A percentile compares a stretch with the other conserved stretches of the same genome.
These are phyloP conservation scores for Clavelina lepadiformis DNA, from an alignment of 23 tunicate species.

Conservation along the genomic window DNA sequence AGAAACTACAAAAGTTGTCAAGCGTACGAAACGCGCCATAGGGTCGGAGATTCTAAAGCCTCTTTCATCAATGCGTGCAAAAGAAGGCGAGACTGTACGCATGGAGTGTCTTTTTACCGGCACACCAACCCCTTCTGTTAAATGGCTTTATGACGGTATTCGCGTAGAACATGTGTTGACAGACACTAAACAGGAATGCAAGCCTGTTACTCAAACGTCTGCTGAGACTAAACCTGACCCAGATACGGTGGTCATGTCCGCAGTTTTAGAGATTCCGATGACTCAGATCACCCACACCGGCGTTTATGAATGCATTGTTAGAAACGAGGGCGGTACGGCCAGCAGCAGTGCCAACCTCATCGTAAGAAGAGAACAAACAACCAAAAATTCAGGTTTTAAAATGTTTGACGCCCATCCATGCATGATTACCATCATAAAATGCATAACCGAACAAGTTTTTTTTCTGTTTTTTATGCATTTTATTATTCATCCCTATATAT, in stretches of 20 bases:
- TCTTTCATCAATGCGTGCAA: constrained; percentile 14
- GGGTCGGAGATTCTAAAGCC: constrained; percentile 18
- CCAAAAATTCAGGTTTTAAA: background rate
- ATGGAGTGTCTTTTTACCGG: constrained; percentile 23
- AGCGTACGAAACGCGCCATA: background rate
- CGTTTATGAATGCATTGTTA: constrained; percentile 45
- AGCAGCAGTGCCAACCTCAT: constrained; percentile 42
- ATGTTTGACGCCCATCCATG: no score
- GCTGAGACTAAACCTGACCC: background rate
- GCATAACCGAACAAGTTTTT: no score
- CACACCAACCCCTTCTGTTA: constrained; percentile 34
- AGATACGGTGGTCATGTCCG: background rate
- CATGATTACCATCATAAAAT: no score
- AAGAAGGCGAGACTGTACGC: background rate
- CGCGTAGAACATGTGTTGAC: background rate
- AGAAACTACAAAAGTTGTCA: background rate
- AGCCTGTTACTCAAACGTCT: background rate
- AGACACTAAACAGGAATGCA: background rate
- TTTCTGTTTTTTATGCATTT: no score
- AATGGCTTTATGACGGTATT: constrained; percentile 34
- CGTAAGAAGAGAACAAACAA: constrained; percentile 2
- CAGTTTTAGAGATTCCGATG: background rate
- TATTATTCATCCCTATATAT: no score
- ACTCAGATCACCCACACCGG: constrained; percentile 20
- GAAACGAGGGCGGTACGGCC: constrained; percentile 45